phyloP scores from a whole-genome alignment of 2,797 vertebrate species.

The Pelodytes ibericus region DNA sequence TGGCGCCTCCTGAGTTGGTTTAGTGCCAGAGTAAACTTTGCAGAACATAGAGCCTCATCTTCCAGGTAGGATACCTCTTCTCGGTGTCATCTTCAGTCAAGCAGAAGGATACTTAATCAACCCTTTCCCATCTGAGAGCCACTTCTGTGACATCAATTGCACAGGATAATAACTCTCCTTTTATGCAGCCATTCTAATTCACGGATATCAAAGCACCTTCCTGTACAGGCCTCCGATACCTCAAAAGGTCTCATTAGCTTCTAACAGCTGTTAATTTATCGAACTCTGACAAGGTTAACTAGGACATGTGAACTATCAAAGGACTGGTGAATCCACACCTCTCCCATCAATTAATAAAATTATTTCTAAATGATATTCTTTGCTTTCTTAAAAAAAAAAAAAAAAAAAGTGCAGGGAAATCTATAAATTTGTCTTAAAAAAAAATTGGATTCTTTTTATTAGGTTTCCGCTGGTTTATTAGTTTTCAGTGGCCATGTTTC shows the following conservation, averaged over 20 bases:
- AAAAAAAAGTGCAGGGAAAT: too few relatives aligned
- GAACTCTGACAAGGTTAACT: constrained; percentile 4
- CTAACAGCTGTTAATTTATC: constrained; percentile 28
- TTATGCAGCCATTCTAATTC: constrained; percentile 26
- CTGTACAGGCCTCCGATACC: constrained; percentile 4
- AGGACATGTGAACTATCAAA: constrained; percentile 1
- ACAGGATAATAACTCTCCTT: constrained; percentile 24
- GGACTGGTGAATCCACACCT: neutral
- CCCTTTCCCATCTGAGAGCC: constrained; percentile 32
- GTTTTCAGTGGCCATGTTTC: too few relatives aligned
- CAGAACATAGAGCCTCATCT: neutral
- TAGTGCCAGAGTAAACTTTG: neutral
- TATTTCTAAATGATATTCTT: too few relatives aligned
- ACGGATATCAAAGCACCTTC: constrained; percentile 30
- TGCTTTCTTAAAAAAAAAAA: too few relatives aligned
- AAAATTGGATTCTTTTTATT: too few relatives aligned
- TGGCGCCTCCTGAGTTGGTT: neutral
- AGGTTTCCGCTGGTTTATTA: too few relatives aligned
- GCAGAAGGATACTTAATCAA: constrained; percentile 26
- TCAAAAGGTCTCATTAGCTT: constrained; percentile 16
- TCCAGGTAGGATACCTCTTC: constrained; percentile 1
- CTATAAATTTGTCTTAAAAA: too few relatives aligned
- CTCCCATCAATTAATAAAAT: constrained; percentile 25
- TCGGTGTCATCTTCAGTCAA: constrained; percentile 4
- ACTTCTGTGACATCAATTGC: constrained; percentile 24